Evolutionary conservation across 92 coral and sea anemone genomes (phyloP).

Genomic region (Epizoanthus stellaris): DNA sequence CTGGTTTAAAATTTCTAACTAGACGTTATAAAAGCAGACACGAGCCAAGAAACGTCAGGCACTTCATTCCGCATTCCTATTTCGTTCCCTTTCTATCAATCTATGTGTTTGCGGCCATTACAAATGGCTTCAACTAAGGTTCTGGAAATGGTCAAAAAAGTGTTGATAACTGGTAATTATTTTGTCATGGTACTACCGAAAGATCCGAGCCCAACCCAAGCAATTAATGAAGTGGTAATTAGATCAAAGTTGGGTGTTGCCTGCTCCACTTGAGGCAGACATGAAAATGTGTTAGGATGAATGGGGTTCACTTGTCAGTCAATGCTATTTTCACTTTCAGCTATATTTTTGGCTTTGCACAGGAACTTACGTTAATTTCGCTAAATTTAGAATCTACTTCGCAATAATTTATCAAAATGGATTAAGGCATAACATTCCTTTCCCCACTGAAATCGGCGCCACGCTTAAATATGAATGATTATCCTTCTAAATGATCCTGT

Average conservation of each 20-base stretch:
- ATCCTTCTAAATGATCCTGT: too few species aligned
- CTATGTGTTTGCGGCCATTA: not conserved
- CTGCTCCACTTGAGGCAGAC: not conserved
- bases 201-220: conserved; percentile 26
- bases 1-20: too few species aligned
- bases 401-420: conserved; percentile 38
- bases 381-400: not conserved
- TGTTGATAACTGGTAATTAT: conserved; percentile 24
- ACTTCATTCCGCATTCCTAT: not conserved
- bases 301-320: not conserved
- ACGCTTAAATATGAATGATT: conserved; percentile 15
- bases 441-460: not conserved
- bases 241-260: conserved; percentile 39
- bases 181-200: conserved; percentile 27
- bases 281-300: not conserved
- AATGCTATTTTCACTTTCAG: conserved; percentile 8
- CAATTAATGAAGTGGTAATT: conserved; percentile 52
- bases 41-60: not conserved
- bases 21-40: too few species aligned
- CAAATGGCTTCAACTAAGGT: too few species aligned
- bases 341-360: conserved; percentile 25
- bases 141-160: conserved; percentile 35
- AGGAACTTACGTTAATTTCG: conserved; percentile 13
- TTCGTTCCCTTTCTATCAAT: not conserved
- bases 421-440: not conserved